phyloP scores from a whole-genome alignment of 2,797 vertebrate species.

The Falco cherrug region DNA sequence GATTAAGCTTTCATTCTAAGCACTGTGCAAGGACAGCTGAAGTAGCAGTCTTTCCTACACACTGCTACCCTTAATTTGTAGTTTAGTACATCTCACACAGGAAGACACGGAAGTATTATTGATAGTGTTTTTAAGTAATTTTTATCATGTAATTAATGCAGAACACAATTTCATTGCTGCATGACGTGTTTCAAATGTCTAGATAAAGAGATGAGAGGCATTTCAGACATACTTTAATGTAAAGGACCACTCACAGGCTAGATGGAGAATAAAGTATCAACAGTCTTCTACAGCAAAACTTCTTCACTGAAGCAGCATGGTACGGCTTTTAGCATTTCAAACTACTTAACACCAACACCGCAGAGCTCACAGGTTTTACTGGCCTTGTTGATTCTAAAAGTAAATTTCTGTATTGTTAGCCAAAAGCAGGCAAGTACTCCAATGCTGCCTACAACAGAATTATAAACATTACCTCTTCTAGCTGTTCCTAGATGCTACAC shows the following conservation, averaged over 20 bases:
- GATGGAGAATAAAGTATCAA: neutral
- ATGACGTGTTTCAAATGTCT: neutral
- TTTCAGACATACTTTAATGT: neutral
- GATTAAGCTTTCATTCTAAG: neutral
- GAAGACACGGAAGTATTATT: neutral
- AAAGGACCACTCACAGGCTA: neutral
- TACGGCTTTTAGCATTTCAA: neutral
- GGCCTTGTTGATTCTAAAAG: neutral
- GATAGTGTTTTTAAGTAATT: neutral
- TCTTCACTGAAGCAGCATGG: neutral
- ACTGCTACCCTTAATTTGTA: neutral
- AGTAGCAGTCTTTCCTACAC: neutral
- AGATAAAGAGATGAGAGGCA: neutral
- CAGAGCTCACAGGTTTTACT: neutral
- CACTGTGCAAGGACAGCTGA: neutral
- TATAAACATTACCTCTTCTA: neutral
- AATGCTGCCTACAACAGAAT: neutral
- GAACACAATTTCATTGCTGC: neutral
- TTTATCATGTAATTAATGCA: neutral
- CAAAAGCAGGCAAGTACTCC: neutral
- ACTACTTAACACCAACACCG: neutral
- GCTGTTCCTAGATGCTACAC: neutral
- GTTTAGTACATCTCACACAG: neutral
- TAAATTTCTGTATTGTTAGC: neutral
- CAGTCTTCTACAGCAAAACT: neutral